phyloP scores from a whole-genome alignment of 2,113 vertebrate species.

The Illadopsis cleaveri region DNA sequence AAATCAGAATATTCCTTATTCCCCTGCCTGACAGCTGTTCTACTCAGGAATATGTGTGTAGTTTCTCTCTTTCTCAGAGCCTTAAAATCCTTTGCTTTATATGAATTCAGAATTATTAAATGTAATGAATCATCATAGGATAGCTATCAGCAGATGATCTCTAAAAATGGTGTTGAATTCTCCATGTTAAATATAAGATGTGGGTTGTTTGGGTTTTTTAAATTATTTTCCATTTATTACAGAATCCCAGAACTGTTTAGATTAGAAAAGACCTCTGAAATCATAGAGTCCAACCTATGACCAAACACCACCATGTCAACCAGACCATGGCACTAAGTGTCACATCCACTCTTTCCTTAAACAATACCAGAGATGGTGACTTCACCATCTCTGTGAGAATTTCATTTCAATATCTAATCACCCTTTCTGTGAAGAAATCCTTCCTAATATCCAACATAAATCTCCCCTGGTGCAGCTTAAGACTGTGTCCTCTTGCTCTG shows the following conservation, averaged over 20 bases:
- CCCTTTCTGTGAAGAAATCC: neutral
- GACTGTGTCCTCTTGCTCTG: neutral
- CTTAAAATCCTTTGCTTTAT: neutral
- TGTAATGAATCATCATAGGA: neutral
- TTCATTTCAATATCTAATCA: neutral
- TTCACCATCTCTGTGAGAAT: neutral
- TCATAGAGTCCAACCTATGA: fast-evolving
- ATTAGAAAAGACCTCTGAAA: neutral
- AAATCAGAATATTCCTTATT: slow-evolving; percentile 25
- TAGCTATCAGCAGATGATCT: neutral
- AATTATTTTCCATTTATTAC: neutral
- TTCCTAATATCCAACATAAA: neutral
- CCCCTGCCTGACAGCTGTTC: neutral
- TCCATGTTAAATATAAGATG: neutral
- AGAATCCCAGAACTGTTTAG: neutral
- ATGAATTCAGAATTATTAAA: neutral
- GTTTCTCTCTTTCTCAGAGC: neutral
- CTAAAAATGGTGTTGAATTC: neutral
- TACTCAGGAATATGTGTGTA: neutral
- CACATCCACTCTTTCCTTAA: neutral
- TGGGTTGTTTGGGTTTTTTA: fast-evolving
- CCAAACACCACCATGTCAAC: neutral
- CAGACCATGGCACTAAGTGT: neutral
- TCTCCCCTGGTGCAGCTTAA: too few species aligned
- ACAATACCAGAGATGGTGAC: too few species aligned